These are phyloP conservation scores for Acrobasis consociella DNA, from an alignment of 2,888 invertebrate genomes.

Conservation along the genomic window DNA sequence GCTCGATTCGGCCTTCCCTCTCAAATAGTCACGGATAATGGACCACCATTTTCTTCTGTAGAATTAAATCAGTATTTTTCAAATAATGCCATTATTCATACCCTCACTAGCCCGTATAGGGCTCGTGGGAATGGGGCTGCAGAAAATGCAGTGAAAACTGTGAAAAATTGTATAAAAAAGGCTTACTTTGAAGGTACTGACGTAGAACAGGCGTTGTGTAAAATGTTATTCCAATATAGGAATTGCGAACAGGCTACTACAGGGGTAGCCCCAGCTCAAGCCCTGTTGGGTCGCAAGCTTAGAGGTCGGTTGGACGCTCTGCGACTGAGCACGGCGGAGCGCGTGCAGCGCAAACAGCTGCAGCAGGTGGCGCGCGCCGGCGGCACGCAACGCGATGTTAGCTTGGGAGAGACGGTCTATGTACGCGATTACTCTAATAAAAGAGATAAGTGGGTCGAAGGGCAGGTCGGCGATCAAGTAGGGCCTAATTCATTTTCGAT, in stretches of 20 bases:
- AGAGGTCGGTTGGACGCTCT: constrained; percentile 34
- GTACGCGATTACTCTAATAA: not conserved
- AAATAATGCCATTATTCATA: constrained; percentile 30
- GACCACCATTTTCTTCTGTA: constrained; percentile 35
- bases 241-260: constrained; percentile 32
- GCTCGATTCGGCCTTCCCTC: constrained; percentile 34
- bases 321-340: constrained; percentile 23
- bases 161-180: constrained; percentile 31
- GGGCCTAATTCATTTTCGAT: not conserved
- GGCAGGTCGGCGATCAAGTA: not conserved
- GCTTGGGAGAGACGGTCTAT: not conserved
- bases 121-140: constrained; percentile 35
- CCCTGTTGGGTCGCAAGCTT: constrained; percentile 32
- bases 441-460: not conserved
- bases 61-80: constrained; percentile 32
- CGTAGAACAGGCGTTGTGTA: constrained; percentile 22
- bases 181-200: constrained; percentile 20
- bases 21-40: constrained; percentile 37
- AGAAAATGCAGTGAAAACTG: constrained; percentile 30
- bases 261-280: constrained; percentile 30
- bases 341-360: constrained; percentile 6
- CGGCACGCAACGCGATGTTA: not conserved
- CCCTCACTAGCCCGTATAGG: constrained; percentile 28
- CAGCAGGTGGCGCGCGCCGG: not conserved
- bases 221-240: constrained; percentile 31